Evolutionary conservation across 2,888 invertebrate species (phyloP).

Genomic region (Lepas anatifera): DNA sequence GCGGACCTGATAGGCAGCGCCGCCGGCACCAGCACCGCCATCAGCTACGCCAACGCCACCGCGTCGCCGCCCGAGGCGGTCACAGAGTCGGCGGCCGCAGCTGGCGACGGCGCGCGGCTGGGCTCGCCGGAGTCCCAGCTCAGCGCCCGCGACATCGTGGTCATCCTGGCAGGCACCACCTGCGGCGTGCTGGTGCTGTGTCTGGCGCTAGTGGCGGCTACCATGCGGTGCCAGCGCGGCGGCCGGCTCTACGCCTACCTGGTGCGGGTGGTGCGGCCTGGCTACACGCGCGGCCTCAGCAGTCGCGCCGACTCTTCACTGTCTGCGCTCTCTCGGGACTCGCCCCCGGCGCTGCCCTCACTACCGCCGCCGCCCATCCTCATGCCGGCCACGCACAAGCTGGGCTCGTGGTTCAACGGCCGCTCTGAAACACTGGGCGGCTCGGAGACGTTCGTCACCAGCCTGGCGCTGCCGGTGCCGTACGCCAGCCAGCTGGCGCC

Average conservation of each 20-base stretch:
- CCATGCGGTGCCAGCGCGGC: neutral
- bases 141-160: neutral
- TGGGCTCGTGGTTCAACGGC: slow-evolving; percentile 8
- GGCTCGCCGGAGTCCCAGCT: no score
- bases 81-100: neutral
- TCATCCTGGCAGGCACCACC: neutral
- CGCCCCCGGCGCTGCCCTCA: neutral
- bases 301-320: neutral
- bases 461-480: slow-evolving; percentile 2
- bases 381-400: neutral
- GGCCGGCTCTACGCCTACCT: neutral
- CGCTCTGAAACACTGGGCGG: neutral
- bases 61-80: neutral
- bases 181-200: neutral
- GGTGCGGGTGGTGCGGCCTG: neutral
- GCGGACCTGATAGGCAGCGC: neutral
- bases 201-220: neutral
- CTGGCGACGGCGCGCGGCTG: neutral
- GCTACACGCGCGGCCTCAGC: neutral
- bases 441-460: neutral
- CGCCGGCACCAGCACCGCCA: neutral
- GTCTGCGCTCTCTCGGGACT: neutral
- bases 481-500: neutral
- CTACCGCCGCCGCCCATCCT: neutral
- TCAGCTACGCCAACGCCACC: neutral